phyloP scores from a whole-genome alignment of 2,113 vertebrate species.

The Salvator merianae region DNA sequence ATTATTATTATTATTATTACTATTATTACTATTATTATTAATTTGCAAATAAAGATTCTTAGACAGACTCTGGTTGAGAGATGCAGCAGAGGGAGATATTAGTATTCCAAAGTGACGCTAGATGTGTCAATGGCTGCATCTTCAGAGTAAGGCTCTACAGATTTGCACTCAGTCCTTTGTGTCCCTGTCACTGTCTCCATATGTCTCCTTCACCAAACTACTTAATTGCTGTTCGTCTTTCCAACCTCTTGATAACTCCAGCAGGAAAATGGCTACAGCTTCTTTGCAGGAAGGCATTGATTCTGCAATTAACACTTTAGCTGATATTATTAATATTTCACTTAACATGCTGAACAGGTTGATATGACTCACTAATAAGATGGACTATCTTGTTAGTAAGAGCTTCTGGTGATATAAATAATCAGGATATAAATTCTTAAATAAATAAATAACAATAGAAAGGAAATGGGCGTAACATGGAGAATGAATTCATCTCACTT shows the following conservation, averaged over 20 bases:
- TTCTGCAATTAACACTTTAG: too few species aligned
- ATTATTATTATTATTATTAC: too few species aligned
- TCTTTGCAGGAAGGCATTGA: neutral
- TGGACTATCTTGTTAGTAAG: too few species aligned
- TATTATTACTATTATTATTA: too few species aligned
- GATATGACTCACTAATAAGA: too few species aligned
- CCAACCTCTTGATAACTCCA: neutral
- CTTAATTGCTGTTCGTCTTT: neutral
- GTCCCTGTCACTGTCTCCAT: neutral
- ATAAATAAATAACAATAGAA: too few species aligned
- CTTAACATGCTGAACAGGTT: too few species aligned
- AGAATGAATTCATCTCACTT: too few species aligned
- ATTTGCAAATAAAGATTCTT: neutral
- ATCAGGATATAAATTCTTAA: too few species aligned
- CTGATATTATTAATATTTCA: too few species aligned
- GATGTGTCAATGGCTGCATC: neutral
- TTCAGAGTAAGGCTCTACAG: neutral
- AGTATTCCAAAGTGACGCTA: neutral
- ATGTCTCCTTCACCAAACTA: neutral
- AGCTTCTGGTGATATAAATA: too few species aligned
- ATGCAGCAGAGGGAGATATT: neutral
- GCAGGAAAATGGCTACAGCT: neutral
- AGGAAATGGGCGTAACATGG: too few species aligned
- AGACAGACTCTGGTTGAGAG: neutral
- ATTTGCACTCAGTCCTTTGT: neutral